Base-by-base conservation (phyloP, 2,113 vertebrate species). In the Heterotilapia buettikoferi region DNA sequence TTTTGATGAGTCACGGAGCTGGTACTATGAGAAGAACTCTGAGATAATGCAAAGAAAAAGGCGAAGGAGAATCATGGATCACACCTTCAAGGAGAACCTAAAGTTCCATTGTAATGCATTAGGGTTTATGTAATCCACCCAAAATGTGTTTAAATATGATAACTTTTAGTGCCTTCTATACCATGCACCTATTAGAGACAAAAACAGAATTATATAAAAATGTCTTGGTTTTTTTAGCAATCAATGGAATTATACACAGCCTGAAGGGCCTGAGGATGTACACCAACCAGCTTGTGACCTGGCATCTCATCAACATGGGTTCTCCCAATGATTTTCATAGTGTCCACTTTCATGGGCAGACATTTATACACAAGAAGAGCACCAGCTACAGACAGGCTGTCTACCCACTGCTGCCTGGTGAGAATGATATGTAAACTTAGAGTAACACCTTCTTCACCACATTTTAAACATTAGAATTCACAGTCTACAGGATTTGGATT, bases 1-100 rank as follows among this genome's bases (percentile, higher is more conserved):
- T 24, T 99, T 99, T 88, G 98, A 99, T 87, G 98, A 99, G 94
- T 97, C 97, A 24, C 97, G 97, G 95, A 99, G 98, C 87, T 99
- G 98, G 99, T 99, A 99, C 94, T 98, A 97, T 2, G 91, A 97
- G 36, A 95, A 94, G 68, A 96, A 95, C 89, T 76, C 76, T 14
- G 94, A 96, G 81, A 92, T 26, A 3, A 88, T 97, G 80, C 91
- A 93, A 80, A 95, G 94, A 53, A 88, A 87, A 59, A 94, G 53
- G 80, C 88, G 79, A 81, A 90, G 85, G 33, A 94, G 89, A 38
- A 5, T 76, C 4, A 31, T 87, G 68, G 89, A 91, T 36, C 85
- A 85, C 45, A 84, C 94, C 81, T 87, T 16, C 2, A 95, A 92
- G 84, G 94, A 96, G 1, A 96, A 95, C 56, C 92, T 98, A 54